A percentile compares a stretch with the other conserved stretches of the same genome.
phyloP scores from a whole-genome alignment of 2,113 vertebrate genomes.

The Polypterus senegalus region DNA sequence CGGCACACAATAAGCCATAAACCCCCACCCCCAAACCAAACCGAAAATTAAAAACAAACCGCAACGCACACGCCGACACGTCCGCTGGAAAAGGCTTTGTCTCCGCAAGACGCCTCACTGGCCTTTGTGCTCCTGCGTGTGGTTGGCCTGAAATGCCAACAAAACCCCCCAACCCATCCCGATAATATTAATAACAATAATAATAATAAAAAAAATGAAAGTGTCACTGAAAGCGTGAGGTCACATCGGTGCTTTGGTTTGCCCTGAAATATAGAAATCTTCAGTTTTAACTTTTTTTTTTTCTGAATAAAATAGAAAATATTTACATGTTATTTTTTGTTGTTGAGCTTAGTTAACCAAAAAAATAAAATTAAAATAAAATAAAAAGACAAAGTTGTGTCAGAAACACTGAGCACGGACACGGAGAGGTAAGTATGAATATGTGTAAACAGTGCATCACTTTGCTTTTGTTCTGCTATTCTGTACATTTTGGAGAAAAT shows the following conservation, averaged over 20 bases:
- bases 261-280: conserved; percentile 21
- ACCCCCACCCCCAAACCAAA: no score
- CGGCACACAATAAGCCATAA: no score
- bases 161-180: conserved; percentile 5
- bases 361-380: conserved; percentile 36
- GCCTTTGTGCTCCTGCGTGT: not conserved
- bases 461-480: conserved; percentile 43
- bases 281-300: conserved; percentile 26
- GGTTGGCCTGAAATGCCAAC: conserved; percentile 1
- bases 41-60: not conserved
- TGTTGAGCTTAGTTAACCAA: conserved; percentile 35
- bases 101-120: not conserved
- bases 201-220: not conserved
- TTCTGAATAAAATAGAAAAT: conserved; percentile 49
- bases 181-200: conserved; percentile 1
- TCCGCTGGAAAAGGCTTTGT: not conserved
- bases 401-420: conserved; percentile 24
- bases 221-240: conserved; percentile 33
- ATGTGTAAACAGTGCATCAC: conserved; percentile 50
- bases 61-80: not conserved
- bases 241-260: conserved; percentile 30
- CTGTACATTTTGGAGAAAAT: conserved; percentile 52
- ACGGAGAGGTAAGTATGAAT: conserved; percentile 38
- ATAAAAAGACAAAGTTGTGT: conserved; percentile 22
- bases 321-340: conserved; percentile 30